Conservation (phyloP, 2,888 invertebrate genomes). For the Physocephala rufipes region DNA sequence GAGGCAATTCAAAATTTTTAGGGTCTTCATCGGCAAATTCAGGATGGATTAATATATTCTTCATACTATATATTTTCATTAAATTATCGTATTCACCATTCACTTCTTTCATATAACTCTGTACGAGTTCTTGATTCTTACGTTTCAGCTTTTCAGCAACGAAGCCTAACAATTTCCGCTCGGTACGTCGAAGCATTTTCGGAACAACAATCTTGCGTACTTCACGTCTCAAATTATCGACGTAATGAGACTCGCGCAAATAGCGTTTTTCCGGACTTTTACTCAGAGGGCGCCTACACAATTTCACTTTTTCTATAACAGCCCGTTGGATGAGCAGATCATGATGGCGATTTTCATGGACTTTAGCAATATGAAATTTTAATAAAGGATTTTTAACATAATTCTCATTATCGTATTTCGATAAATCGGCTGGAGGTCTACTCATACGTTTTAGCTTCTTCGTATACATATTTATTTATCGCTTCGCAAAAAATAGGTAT, state of each 20-base stretch:
- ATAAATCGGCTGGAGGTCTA: conserved; percentile 59
- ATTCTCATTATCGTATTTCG: conserved; percentile 63
- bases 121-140: conserved; percentile 69
- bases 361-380: conserved; percentile 60
- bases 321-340: conserved; percentile 60
- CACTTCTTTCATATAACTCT: conserved; percentile 67
- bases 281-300: conserved; percentile 49
- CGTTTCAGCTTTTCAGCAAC: conserved; percentile 69
- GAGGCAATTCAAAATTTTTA: conserved; percentile 61
- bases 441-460: conserved; percentile 59
- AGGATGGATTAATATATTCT: conserved; percentile 72
- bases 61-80: conserved; percentile 73
- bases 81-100: conserved; percentile 70
- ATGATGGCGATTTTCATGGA: conserved; percentile 61
- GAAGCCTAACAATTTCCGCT: conserved; percentile 70
- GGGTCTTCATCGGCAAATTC: conserved; percentile 67
- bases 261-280: conserved; percentile 67
- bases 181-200: conserved; percentile 72
- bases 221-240: conserved; percentile 69
- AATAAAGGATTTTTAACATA: conserved; percentile 63
- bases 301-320: conserved; percentile 58
- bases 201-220: conserved; percentile 71
- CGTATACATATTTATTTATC: conserved; percentile 50
- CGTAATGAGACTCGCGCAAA: conserved; percentile 68
- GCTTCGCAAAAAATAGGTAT: too few relatives aligned